These are phyloP conservation scores for Isotomurus palustris DNA, from an alignment of 2,888 invertebrate genomes.

Conservation along the genomic window DNA sequence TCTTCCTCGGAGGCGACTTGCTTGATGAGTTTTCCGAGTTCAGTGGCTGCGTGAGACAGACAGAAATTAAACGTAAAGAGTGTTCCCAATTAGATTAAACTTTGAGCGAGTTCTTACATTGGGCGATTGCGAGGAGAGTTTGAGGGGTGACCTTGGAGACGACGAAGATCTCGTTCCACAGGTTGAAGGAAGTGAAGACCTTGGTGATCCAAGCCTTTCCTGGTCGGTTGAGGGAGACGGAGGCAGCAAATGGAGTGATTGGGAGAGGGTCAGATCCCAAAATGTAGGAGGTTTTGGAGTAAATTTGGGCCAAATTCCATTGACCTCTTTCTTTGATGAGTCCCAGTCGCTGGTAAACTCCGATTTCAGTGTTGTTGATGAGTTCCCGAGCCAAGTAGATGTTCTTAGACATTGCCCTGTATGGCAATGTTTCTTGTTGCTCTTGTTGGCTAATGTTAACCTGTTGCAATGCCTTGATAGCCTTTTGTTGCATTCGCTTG, in stretches of 20 bases:
- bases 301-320: constrained; percentile 2
- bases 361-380: not conserved
- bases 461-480: too few species aligned
- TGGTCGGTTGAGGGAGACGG: not conserved
- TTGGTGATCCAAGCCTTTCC: not conserved
- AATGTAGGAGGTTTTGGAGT: not conserved
- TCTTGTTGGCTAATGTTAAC: too few species aligned
- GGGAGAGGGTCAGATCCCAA: not conserved
- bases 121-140: too few species aligned
- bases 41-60: not conserved
- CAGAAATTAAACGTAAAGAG: not conserved
- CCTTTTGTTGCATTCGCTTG: not conserved
- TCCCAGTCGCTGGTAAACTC: not conserved
- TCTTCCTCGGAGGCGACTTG: too few species aligned
- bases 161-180: constrained; percentile 11
- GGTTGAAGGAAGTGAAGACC: not conserved
- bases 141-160: not conserved
- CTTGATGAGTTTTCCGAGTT: too few species aligned
- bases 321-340: not conserved
- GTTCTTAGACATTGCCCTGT: constrained; percentile 1
- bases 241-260: not conserved
- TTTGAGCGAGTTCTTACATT: not conserved
- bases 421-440: too few species aligned
- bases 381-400: not conserved
- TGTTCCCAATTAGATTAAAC: not conserved